Evolutionary conservation across 2,888 invertebrate genomes (phyloP), one percentile per base, ranked within the genome.

Genomic region (Orthosia incerta): DNA sequence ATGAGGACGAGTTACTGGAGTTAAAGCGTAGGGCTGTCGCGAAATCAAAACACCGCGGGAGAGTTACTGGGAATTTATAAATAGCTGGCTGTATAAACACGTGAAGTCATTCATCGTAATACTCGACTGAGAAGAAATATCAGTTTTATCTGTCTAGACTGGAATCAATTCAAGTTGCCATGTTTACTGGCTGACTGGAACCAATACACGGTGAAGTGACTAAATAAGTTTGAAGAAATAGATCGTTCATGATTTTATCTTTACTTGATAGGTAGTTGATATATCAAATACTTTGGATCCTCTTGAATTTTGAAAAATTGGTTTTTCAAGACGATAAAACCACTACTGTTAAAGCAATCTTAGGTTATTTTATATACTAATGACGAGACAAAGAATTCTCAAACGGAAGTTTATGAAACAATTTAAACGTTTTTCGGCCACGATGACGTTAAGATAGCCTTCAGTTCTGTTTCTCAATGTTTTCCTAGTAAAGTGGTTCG

Each of bases 1-100:
- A 79, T 57, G 64, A 55, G 62, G 50, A 46, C 61, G 82, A 84
- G 76, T 82, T 82, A 75, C 70, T 70, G 26, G 20, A 72, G 76
- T 77, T 78, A 66, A 23, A 61, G 45, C 26, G 67, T 66, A 74
- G 76, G 71, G 71, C 76, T 87, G 88, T 92, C 91, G 93, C 93
- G 88, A 93, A 95, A 94, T 92, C 92, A 90, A 86, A 91, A 88
- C 94, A 84, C 88, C 83, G 94, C 92, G 93, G 94, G 95, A 93
- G 94, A 92, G 88, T 87, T 84, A 82, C 88, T 83, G 83, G 84
- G 76, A 82, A 69, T 87, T 87, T 89, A 91, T 91, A 93, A 93
- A 94, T 93, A 94, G 90, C 87, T 83, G 81, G 82, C 80, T 85
- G 86, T 86, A 84, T 88, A 87, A 89, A 88, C 88, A 89, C 80